Conservation (phyloP, 1,140 invertebrate species). For the Drosophila yakuba region DNA sequence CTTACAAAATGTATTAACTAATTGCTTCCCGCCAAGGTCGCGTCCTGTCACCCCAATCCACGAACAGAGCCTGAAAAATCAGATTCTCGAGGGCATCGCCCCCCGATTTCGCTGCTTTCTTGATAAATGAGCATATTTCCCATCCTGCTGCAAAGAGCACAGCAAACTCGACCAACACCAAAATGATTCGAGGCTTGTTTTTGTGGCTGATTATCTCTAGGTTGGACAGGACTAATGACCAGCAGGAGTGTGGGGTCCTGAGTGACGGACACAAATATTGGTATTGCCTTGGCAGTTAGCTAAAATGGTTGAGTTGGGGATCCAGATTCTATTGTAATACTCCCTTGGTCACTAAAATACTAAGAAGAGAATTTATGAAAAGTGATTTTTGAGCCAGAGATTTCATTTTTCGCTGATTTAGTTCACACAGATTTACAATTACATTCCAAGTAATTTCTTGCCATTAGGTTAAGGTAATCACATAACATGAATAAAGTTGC, state of each 20-base stretch:
- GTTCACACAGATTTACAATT: too few relatives aligned
- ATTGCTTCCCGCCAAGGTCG: slow-evolving; percentile 63
- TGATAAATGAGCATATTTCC: slow-evolving; percentile 55
- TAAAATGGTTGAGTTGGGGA: slow-evolving; percentile 2
- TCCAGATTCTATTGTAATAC: background rate
- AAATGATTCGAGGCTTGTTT: slow-evolving; percentile 30
- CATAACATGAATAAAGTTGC: background rate
- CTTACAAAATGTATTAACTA: slow-evolving; percentile 71
- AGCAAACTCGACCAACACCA: slow-evolving; percentile 22
- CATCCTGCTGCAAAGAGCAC: slow-evolving; percentile 4
- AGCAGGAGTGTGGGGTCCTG: background rate
- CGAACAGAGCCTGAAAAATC: slow-evolving; percentile 32
- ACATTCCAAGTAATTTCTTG: background rate
- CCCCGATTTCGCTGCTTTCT: slow-evolving; percentile 27
- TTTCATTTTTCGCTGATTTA: too few relatives aligned
- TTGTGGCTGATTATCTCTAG: slow-evolving; percentile 39
- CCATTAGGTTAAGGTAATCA: background rate
- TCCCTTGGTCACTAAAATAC: too few relatives aligned
- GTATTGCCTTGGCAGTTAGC: slow-evolving; percentile 6
- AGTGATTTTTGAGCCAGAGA: too few relatives aligned
- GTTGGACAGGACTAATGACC: slow-evolving; percentile 34
- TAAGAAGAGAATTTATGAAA: too few relatives aligned
- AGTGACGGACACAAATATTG: slow-evolving; percentile 37
- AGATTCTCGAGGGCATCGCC: slow-evolving; percentile 54
- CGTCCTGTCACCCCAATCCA: slow-evolving; percentile 14